phyloP scores from a whole-genome alignment of 2,797 vertebrate species.

The Molossus molossus region DNA sequence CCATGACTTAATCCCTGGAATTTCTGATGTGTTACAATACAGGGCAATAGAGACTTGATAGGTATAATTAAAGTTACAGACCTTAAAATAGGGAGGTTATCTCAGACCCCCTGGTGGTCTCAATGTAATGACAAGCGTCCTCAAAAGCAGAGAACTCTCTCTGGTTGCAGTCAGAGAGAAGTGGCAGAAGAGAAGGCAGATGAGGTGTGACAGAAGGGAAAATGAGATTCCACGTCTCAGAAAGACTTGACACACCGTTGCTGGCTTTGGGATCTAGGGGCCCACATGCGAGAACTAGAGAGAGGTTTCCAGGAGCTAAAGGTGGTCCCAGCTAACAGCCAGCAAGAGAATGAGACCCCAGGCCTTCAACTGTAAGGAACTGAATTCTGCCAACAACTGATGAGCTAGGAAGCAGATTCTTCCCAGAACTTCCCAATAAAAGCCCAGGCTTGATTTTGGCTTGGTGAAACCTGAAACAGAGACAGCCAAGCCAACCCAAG shows the following conservation, averaged over 20 bases:
- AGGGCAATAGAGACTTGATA: neutral
- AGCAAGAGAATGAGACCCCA: neutral
- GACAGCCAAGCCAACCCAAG: neutral
- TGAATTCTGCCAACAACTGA: neutral
- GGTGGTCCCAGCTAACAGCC: neutral
- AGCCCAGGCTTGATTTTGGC: neutral
- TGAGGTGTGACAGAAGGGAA: neutral
- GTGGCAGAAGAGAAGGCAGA: neutral
- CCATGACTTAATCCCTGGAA: neutral
- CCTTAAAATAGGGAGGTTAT: neutral
- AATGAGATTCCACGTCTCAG: neutral
- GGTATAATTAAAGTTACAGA: neutral
- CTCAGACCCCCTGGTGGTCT: neutral
- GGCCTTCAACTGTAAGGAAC: neutral
- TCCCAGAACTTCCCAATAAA: conserved; percentile 4
- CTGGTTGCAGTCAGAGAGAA: neutral
- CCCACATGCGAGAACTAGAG: neutral
- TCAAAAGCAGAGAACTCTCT: neutral
- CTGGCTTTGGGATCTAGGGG: neutral
- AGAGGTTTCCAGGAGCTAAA: neutral
- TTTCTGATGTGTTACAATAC: neutral
- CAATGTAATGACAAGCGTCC: neutral
- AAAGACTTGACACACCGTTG: neutral
- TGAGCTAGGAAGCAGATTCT: neutral
- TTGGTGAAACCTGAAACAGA: neutral